These are phyloP conservation scores for Eupithecia subumbrata DNA, from an alignment of 2,888 invertebrate genomes.

Conservation along the genomic window DNA sequence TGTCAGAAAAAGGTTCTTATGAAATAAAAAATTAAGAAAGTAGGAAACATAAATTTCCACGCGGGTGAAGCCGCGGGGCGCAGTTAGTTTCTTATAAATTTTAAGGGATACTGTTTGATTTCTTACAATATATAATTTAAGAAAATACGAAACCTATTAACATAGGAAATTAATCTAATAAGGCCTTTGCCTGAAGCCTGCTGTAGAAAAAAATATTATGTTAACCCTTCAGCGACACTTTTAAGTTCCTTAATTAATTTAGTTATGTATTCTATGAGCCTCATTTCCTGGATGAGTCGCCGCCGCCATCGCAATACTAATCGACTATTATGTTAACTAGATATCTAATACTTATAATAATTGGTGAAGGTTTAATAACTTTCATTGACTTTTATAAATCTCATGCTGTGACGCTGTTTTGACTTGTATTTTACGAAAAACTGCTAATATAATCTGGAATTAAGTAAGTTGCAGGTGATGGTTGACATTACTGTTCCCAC, in stretches of 20 bases:
- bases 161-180: too few relatives aligned
- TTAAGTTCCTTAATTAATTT: background rate
- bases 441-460: too few relatives aligned
- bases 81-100: too few relatives aligned
- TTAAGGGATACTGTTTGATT: too few relatives aligned
- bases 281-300: conserved; percentile 57
- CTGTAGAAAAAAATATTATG: background rate
- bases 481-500: too few relatives aligned
- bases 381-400: background rate
- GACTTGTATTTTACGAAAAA: background rate
- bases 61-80: too few relatives aligned
- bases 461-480: too few relatives aligned
- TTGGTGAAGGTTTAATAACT: background rate
- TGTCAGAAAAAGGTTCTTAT: too few relatives aligned
- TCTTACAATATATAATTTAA: too few relatives aligned
- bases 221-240: background rate
- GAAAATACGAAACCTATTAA: too few relatives aligned
- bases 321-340: background rate
- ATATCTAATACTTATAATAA: background rate
- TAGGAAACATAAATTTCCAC: too few relatives aligned
- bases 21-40: too few relatives aligned
- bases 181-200: background rate
- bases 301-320: conserved; percentile 49
- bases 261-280: conserved; percentile 35
- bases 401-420: background rate